A percentile compares a stretch with the other conserved stretches of the same genome.
These are phyloP conservation scores for Acanthornis magna DNA, from an alignment of 2,797 vertebrate genomes.

Conservation along the genomic window DNA sequence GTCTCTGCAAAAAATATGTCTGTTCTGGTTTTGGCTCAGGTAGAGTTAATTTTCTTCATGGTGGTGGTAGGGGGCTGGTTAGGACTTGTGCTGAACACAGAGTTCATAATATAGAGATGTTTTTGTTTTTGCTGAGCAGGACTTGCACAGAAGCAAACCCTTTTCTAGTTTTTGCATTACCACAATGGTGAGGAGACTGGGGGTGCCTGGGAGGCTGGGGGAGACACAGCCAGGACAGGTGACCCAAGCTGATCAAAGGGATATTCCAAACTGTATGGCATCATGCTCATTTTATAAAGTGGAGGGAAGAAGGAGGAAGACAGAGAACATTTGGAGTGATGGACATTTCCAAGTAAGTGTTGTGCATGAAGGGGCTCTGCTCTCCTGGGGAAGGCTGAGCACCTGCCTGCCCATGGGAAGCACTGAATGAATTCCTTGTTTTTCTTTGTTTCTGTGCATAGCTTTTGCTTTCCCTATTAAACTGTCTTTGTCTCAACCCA, in stretches of 20 bases:
- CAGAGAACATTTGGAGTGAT: accelerated
- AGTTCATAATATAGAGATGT: neutral
- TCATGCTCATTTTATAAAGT: neutral
- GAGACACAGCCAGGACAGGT: neutral
- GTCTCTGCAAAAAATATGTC: neutral
- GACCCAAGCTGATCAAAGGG: neutral
- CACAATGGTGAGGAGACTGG: accelerated
- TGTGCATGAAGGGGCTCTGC: too few relatives aligned
- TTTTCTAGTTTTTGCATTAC: neutral
- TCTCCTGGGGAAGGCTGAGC: neutral
- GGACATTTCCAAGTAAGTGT: too few relatives aligned
- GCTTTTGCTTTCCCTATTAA: neutral
- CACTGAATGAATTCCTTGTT: neutral
- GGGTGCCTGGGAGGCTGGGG: neutral
- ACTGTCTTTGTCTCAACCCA: neutral
- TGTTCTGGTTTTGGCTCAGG: neutral
- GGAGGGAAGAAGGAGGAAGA: neutral
- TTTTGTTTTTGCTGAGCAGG: neutral
- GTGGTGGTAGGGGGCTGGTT: neutral
- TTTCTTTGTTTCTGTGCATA: neutral
- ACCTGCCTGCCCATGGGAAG: neutral
- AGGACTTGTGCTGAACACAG: neutral
- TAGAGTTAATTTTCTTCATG: neutral
- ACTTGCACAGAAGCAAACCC: neutral
- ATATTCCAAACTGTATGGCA: neutral